Conservation (phyloP, 2,888 invertebrate species). For the Drosophila mettleri region DNA sequence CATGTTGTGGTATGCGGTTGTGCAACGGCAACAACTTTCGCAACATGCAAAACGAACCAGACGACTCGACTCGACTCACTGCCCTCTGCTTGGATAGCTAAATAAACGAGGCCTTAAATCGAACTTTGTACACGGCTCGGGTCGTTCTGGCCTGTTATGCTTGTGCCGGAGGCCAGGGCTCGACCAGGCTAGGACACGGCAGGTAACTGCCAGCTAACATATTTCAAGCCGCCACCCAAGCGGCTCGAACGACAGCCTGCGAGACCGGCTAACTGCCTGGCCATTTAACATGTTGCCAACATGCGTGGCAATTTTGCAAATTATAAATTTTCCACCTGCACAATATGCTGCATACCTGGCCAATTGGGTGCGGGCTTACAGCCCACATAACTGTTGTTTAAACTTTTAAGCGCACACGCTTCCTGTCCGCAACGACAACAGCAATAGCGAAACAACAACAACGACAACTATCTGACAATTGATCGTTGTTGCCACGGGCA, state of each 20-base stretch:
- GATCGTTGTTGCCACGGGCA: slow-evolving; percentile 71
- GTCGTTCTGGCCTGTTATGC: slow-evolving; percentile 50
- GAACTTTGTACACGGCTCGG: slow-evolving; percentile 73
- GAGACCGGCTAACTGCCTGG: slow-evolving; percentile 55
- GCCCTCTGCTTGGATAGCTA: slow-evolving; percentile 57
- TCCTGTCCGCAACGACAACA: slow-evolving; percentile 44
- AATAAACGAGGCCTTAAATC: slow-evolving; percentile 82
- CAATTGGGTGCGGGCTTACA: slow-evolving; percentile 4
- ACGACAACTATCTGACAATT: slow-evolving; percentile 72
- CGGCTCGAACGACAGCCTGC: slow-evolving; percentile 55
- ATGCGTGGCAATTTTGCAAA: slow-evolving; percentile 82
- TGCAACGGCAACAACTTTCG: slow-evolving; percentile 79
- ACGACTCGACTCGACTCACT: slow-evolving; percentile 40
- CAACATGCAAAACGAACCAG: slow-evolving; percentile 75
- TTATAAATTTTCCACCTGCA: slow-evolving; percentile 84
- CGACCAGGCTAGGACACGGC: slow-evolving; percentile 17
- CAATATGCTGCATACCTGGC: slow-evolving; percentile 64
- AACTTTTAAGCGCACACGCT: slow-evolving; percentile 73
- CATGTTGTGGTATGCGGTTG: slow-evolving; percentile 79
- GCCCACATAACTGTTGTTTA: slow-evolving; percentile 61
- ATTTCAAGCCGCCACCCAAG: slow-evolving; percentile 73
- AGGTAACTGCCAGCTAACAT: slow-evolving; percentile 63
- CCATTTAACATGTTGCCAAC: slow-evolving; percentile 76
- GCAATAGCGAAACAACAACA: slow-evolving; percentile 37
- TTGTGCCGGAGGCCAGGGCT: slow-evolving; percentile 14